Evolutionary conservation across 1,140 invertebrate genomes (phyloP), one percentile per base, ranked within the genome.

Genomic region (Bombus confusus): DNA sequence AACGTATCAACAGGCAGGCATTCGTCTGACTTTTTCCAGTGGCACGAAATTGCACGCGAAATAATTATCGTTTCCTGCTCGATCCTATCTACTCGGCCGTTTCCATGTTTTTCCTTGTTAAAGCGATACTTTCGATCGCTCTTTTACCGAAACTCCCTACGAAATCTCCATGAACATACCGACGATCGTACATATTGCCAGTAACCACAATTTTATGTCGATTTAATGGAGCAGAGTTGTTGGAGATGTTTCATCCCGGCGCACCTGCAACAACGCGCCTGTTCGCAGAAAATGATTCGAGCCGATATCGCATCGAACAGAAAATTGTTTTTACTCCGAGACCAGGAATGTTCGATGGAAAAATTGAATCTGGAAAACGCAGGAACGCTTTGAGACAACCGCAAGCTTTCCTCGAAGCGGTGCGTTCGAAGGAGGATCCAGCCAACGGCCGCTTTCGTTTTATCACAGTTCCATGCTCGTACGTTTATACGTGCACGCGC

Each of bases 281-380:
- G 52, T 43, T 82, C 41, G n/a, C n/a, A 18, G 22, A 12, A 37
- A 47, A 47, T 47, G 13, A 64, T 66, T 64, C 73, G 28, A 64
- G 31, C 71, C 64, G 66, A 34, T 62, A 34, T 43, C 31, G 31
- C 25, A 15, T 64, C n/a, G 57, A 62, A 28, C 22, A 31, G 71
- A 12, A 64, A 64, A 75, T 75, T 64, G 39, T 82, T 64, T 75
- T 82, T 47, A 75, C 47, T 43, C 28, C 2, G 52, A 25, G 47
- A 12, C 13, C 18, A 0, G n/a, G 22, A 18, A 43, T 3, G 10
- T 13, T 31, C 37, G 10, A 3, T 22, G 66, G 37, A 37, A 47
- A 82, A 82, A 75, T 82, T 82, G 71, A 82, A 82, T 82, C 80
- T 75, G 57, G 41, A 43, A 75, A 75, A 75, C 64, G 72, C 34